Percentiles rank a stretch among this genome's conserved stretches.
phyloP scores from a whole-genome alignment of 2,113 vertebrate genomes.

The Protobothrops flavoviridis region DNA sequence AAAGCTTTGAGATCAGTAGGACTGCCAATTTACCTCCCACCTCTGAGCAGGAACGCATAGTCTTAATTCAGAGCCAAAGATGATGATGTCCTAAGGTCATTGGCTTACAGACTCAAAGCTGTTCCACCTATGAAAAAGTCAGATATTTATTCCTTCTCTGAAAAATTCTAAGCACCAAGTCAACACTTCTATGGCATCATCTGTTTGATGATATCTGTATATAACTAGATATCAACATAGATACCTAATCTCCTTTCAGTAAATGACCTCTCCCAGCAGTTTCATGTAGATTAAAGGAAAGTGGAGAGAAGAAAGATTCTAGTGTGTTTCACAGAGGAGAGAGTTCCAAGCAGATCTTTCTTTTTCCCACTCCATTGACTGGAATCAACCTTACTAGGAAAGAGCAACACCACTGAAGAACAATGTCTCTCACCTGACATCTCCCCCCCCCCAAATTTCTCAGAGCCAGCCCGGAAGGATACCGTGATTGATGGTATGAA shows the following conservation, averaged over 20 bases:
- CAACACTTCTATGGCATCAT: background rate
- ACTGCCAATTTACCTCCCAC: background rate
- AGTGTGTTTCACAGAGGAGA: background rate
- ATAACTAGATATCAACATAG: background rate
- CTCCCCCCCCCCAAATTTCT: background rate
- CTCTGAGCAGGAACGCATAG: background rate
- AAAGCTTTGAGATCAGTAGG: background rate
- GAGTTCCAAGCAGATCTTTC: background rate
- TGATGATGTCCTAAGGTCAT: background rate
- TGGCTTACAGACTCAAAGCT: background rate
- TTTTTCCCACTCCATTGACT: background rate
- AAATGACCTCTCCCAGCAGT: background rate
- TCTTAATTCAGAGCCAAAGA: background rate
- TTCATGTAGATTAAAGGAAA: background rate
- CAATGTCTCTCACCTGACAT: background rate
- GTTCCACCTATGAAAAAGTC: background rate
- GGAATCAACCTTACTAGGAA: background rate
- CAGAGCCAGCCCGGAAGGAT: background rate
- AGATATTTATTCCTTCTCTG: background rate
- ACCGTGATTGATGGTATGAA: background rate
- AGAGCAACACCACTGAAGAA: background rate
- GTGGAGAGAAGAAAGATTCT: background rate
- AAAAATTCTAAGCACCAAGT: background rate
- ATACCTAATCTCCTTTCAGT: background rate
- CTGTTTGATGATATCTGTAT: background rate